Conservation (phyloP, 2,797 vertebrate species). For the Pteropus rufus region DNA sequence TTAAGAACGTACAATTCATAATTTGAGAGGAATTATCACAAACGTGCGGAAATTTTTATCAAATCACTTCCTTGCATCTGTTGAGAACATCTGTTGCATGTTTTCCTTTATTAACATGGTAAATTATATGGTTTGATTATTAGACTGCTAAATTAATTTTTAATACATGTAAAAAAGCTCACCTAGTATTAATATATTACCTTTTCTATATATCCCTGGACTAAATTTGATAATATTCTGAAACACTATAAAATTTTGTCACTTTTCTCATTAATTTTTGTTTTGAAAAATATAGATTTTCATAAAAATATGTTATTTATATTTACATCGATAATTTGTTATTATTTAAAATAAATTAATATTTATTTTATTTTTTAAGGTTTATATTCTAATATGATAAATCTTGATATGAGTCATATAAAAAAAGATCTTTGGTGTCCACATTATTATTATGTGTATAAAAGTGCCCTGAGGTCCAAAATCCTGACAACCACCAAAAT, state of each 20-base stretch:
- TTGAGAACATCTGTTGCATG: background rate
- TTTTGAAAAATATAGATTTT: background rate
- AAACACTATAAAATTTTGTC: background rate
- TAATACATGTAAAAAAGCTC: background rate
- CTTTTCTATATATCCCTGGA: background rate
- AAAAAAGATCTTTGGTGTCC: background rate
- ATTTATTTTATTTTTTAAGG: background rate
- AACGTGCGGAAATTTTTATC: background rate
- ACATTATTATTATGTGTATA: background rate
- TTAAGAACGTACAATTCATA: background rate
- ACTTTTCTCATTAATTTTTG: background rate
- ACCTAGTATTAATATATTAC: background rate
- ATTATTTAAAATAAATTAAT: background rate
- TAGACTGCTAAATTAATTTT: background rate
- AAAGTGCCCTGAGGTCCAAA: background rate
- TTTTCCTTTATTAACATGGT: background rate
- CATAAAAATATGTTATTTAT: background rate
- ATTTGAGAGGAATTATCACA: background rate
- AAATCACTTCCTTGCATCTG: background rate
- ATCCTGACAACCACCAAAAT: background rate
- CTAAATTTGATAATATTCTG: background rate
- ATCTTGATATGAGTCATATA: background rate
- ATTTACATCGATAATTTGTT: background rate
- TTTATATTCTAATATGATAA: background rate
- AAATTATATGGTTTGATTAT: background rate